Evolutionary conservation across 2,888 invertebrate genomes (phyloP).

Genomic region (Beris morrisii): DNA sequence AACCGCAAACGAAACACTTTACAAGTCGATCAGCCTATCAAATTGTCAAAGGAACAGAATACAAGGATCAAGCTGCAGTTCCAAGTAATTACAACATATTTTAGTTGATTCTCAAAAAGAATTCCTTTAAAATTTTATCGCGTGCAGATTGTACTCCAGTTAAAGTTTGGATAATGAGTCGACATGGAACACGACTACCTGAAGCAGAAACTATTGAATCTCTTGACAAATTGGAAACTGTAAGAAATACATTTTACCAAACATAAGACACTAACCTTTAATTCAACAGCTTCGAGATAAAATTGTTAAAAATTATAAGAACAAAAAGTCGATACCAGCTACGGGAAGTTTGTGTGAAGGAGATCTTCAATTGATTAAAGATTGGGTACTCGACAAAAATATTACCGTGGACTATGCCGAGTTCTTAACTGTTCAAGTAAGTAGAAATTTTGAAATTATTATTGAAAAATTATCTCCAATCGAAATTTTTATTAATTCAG

Average conservation of each 20-base stretch:
- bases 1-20: slow-evolving; percentile 58
- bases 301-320: slow-evolving; percentile 67
- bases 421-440: slow-evolving; percentile 59
- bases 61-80: not conserved
- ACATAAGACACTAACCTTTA: too few relatives aligned
- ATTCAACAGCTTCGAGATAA: slow-evolving; percentile 57
- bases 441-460: slow-evolving; percentile 7
- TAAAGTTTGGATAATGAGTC: slow-evolving; percentile 71
- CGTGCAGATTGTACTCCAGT: slow-evolving; percentile 67
- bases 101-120: not conserved
- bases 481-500: slow-evolving; percentile 41
- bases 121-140: not conserved
- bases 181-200: slow-evolving; percentile 73
- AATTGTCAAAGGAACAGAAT: slow-evolving; percentile 58
- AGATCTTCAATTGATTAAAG: slow-evolving; percentile 67
- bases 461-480: too few relatives aligned
- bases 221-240: slow-evolving; percentile 61
- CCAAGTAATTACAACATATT: slow-evolving; percentile 2
- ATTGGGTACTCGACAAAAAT: slow-evolving; percentile 68
- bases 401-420: slow-evolving; percentile 63
- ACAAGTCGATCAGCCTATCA: slow-evolving; percentile 77
- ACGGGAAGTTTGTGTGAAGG: slow-evolving; percentile 65
- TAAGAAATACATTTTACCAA: slow-evolving; percentile 44
- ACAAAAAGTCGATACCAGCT: slow-evolving; percentile 55
- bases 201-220: slow-evolving; percentile 60